These are phyloP conservation scores for Antrozous pallidus DNA, from an alignment of 2,797 vertebrate genomes.

Conservation along the genomic window DNA sequence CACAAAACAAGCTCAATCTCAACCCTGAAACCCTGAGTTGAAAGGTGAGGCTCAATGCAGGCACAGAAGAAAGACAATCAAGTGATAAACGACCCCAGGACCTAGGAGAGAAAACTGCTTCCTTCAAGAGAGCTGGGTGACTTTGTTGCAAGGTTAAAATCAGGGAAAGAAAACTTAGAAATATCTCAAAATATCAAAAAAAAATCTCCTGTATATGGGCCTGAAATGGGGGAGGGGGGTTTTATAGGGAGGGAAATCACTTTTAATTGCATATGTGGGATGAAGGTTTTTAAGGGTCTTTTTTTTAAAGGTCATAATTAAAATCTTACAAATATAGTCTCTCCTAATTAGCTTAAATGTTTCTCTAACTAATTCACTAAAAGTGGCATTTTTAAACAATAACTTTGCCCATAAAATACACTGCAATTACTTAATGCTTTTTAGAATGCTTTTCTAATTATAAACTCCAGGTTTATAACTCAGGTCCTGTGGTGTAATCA, in stretches of 20 bases:
- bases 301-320: background rate
- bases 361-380: constrained; percentile 31
- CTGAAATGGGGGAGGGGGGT: background rate
- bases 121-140: background rate
- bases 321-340: background rate
- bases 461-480: background rate
- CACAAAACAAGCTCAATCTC: background rate
- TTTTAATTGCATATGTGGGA: background rate
- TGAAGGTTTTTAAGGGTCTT: background rate
- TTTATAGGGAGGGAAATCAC: background rate
- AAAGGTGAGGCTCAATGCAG: background rate
- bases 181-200: background rate
- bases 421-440: background rate
- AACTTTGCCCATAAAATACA: background rate
- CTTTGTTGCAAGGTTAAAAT: background rate
- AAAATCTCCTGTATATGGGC: background rate
- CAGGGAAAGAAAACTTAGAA: background rate
- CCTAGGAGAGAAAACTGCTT: background rate
- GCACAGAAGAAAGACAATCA: background rate
- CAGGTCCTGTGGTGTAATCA: background rate
- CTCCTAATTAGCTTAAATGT: background rate
- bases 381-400: constrained; percentile 26
- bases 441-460: constrained; percentile 34
- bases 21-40: background rate
- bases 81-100: background rate